Conservation (phyloP, 2,888 invertebrate genomes). For the Orthosia gracilis region DNA sequence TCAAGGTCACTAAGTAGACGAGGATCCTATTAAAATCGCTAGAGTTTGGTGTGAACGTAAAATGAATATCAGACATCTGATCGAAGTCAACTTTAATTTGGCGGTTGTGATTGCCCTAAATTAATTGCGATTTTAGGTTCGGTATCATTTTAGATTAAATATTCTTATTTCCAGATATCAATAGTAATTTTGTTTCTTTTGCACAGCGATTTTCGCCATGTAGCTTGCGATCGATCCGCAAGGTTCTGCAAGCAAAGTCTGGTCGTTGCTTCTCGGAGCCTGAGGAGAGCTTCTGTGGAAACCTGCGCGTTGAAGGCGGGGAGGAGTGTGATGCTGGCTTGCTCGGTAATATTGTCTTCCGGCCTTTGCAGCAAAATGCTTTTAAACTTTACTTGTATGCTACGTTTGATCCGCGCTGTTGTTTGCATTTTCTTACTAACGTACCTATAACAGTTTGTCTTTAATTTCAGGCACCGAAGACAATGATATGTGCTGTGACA, state of each 20-base stretch:
- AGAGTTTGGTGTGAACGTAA: too few relatives aligned
- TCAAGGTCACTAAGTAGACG: too few relatives aligned
- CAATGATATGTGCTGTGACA: constrained; percentile 98
- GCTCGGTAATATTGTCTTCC: constrained; percentile 89
- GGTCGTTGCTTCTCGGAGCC: constrained; percentile 98
- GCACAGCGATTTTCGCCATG: constrained; percentile 98
- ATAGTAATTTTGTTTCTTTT: constrained; percentile 8
- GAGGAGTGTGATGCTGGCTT: constrained; percentile 99
- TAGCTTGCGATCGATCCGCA: constrained; percentile 97
- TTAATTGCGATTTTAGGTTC: too few relatives aligned
- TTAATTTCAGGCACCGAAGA: constrained; percentile 93
- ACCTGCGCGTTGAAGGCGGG: constrained; percentile 98
- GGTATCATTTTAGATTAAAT: too few relatives aligned
- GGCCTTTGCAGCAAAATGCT: too few relatives aligned
- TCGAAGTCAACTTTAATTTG: background rate
- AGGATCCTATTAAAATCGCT: too few relatives aligned
- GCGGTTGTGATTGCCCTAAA: background rate
- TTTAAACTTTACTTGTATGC: too few relatives aligned
- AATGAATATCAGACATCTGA: too few relatives aligned
- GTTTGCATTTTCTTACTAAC: too few relatives aligned
- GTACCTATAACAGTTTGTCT: background rate
- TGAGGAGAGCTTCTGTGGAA: constrained; percentile 99
- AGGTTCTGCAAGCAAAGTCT: constrained; percentile 98
- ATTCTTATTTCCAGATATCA: background rate
- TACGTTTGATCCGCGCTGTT: too few relatives aligned